Percentiles rank a stretch among this genome's conserved stretches.
phyloP scores from a whole-genome alignment of 2,113 vertebrate species.

The Eudyptes chrysolophus region DNA sequence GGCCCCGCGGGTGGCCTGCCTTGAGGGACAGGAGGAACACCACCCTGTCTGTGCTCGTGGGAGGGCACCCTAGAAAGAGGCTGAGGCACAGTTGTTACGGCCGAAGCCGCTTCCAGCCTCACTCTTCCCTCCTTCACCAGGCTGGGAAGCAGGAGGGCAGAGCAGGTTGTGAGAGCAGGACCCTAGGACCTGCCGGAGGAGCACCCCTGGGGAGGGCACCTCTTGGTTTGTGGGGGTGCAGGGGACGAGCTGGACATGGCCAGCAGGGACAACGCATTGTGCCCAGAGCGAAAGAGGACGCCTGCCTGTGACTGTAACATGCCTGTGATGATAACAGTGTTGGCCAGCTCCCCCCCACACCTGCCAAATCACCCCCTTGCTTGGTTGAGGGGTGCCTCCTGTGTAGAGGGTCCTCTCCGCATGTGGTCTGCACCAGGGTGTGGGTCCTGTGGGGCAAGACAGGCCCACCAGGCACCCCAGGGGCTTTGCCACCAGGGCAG shows the following conservation, averaged over 20 bases:
- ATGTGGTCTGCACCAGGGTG: background rate
- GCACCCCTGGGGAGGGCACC: background rate
- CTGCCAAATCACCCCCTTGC: background rate
- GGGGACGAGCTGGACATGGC: background rate
- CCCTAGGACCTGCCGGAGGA: background rate
- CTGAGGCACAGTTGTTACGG: background rate
- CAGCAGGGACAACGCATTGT: background rate
- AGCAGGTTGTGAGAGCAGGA: background rate
- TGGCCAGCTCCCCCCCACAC: too few species aligned
- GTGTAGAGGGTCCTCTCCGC: background rate
- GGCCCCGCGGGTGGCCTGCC: background rate
- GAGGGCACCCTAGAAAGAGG: background rate
- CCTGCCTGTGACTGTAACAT: background rate
- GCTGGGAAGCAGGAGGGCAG: background rate
- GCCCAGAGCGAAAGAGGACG: background rate
- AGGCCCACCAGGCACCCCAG: background rate
- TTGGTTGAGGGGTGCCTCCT: background rate
- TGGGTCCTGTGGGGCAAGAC: background rate
- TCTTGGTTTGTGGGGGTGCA: background rate
- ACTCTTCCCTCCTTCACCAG: background rate
- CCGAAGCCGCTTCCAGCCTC: background rate
- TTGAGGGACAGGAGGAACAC: background rate
- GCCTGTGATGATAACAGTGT: background rate
- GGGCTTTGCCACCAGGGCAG: background rate
- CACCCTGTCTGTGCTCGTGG: background rate